Conservation (phyloP, 2,888 invertebrate species). For the Agonopterix heracliana region DNA sequence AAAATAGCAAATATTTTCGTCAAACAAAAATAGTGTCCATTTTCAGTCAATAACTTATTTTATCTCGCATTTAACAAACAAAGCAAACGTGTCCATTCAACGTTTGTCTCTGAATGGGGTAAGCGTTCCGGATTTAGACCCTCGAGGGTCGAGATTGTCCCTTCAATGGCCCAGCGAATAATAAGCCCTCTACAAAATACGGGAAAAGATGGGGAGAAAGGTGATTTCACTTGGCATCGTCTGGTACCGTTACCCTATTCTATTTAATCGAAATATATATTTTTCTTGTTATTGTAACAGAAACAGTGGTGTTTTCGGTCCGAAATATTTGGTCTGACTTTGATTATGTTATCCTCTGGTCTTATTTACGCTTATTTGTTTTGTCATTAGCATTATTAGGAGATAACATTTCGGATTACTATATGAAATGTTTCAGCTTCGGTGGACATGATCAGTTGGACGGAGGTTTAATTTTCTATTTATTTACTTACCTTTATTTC, state of each 20-base stretch:
- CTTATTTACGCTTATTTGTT: no score
- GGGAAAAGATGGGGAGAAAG: conserved; percentile 1
- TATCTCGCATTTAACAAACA: conserved; percentile 10
- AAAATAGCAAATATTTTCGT: neutral
- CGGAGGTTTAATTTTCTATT: no score
- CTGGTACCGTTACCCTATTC: conserved; percentile 2
- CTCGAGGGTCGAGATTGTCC: conserved; percentile 11
- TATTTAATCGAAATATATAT: conserved; percentile 3
- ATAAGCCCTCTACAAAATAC: conserved; percentile 9
- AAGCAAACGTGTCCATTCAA: conserved; percentile 5
- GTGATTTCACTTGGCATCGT: conserved; percentile 7
- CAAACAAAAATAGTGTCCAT: neutral
- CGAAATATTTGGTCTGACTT: neutral
- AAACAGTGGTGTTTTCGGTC: neutral
- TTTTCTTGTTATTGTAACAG: neutral
- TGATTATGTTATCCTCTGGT: no score
- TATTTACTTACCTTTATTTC: no score
- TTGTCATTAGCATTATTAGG: no score
- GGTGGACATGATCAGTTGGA: no score
- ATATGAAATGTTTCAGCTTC: no score
- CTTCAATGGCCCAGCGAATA: conserved; percentile 9
- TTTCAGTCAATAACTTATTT: conserved; percentile 8
- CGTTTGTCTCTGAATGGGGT: conserved; percentile 9
- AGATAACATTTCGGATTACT: no score
- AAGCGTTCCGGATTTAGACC: conserved; percentile 4